phyloP scores from a whole-genome alignment of 92 coral and sea anemone genomes.

The Parazoanthus swiftii region DNA sequence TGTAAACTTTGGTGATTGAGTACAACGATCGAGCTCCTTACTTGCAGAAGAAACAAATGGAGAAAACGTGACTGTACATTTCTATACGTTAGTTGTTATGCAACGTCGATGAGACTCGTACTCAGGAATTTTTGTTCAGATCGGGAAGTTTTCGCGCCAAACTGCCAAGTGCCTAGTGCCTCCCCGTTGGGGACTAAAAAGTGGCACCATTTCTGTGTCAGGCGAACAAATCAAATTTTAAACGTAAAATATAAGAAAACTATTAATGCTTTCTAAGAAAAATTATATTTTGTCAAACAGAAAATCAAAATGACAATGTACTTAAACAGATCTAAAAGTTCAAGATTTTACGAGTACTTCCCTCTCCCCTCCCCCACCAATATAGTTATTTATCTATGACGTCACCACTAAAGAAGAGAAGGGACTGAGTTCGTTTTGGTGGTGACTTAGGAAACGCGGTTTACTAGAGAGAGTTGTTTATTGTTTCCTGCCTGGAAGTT shows the following conservation, averaged over 20 bases:
- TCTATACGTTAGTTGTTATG: too few relatives aligned
- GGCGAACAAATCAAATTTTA: neutral
- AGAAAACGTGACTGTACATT: too few relatives aligned
- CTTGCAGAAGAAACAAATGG: too few relatives aligned
- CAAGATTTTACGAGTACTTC: neutral
- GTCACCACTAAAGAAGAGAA: constrained; percentile 28
- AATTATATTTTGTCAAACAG: neutral
- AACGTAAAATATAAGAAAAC: neutral
- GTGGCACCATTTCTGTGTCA: neutral
- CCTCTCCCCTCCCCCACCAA: neutral
- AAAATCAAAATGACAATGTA: neutral
- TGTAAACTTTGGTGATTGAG: neutral
- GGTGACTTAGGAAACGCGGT: constrained; percentile 39
- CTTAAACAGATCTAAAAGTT: too few relatives aligned
- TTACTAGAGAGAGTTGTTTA: neutral
- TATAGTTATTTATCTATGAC: neutral
- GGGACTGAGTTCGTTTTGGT: constrained; percentile 38
- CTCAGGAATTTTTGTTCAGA: neutral
- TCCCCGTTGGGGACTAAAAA: neutral
- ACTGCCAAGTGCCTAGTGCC: neutral
- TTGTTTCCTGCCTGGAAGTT: neutral
- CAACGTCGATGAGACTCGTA: neutral
- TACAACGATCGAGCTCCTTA: neutral
- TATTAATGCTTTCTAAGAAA: neutral
- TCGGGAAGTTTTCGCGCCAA: constrained; percentile 11